Evolutionary conservation across 2,113 vertebrate species (phyloP), one percentile per base, ranked within the genome.

Genomic region (Mystacornis crossleyi): DNA sequence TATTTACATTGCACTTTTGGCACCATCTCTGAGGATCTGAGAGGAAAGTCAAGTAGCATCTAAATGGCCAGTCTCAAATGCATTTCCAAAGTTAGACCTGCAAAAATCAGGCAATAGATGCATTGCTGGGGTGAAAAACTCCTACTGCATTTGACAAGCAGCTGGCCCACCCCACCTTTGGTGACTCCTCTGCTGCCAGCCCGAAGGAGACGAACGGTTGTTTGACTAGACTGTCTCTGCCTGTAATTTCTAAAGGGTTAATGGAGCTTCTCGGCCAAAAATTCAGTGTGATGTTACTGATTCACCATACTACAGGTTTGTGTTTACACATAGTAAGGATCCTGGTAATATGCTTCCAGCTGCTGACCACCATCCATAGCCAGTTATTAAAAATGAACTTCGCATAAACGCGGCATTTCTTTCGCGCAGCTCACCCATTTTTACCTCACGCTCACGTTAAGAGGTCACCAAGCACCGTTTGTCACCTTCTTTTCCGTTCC

Each of bases 371-470:
- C 82, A 65, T 75, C 55, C 73, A 65, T 64, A 81, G 80, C 66
- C 93, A 86, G 71, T 97, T 97, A 97, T 96, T 96, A 93, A 94
- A 98, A 97, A 97, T 94, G 92, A 94, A 67, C 93, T 91, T 93
- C 91, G 67, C 81, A 93, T 95, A 94, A 95, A 97, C 87, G 95
- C 6, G 10, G 62, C 83, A 89, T 96, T 96, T 96, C 70, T 93
- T 75, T 80, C 70, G 64, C 89, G 95, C 81, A 97, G 81, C 89
- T 97, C 81, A 89, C 90, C 45, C 16, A 11, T 89, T 96, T 94
- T 80, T 51, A 70, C 38, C 11, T 3, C 61, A 70, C 10, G 40
- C 57, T 92, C 60, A 29, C 14, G 36, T 61, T 62, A 64, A 70
- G 80, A 95, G 83, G 69, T 86, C 53, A 79, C 57, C 0, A 13